Evolutionary conservation across 2,888 invertebrate genomes (phyloP).

Genomic region (Crematogaster levior): DNA sequence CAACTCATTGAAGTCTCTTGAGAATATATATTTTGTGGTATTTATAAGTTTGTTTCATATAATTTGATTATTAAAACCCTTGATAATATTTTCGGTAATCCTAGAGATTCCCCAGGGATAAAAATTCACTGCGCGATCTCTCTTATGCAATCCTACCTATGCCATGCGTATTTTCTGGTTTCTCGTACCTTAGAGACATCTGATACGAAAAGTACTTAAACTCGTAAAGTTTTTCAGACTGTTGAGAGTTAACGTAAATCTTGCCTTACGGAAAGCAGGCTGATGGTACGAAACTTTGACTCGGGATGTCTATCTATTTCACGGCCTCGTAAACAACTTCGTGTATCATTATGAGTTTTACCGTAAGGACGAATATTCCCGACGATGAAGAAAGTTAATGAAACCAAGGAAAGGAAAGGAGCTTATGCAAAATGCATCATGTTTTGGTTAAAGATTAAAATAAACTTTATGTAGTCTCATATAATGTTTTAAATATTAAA

Average conservation of each 20-base stretch:
- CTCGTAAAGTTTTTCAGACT: conserved; percentile 71
- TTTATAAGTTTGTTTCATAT: neutral
- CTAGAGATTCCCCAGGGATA: conserved; percentile 28
- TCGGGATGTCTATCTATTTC: conserved; percentile 61
- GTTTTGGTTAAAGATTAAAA: conserved; percentile 19
- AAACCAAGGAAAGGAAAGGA: conserved; percentile 16
- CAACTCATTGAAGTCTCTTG: neutral
- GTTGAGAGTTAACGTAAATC: conserved; percentile 68
- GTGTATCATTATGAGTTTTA: conserved; percentile 63
- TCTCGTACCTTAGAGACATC: conserved; percentile 68
- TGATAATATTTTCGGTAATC: conserved; percentile 47
- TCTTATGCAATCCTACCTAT: conserved; percentile 57
- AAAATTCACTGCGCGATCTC: conserved; percentile 35
- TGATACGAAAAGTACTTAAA: conserved; percentile 77
- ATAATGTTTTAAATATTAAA: neutral
- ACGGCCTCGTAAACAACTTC: conserved; percentile 64
- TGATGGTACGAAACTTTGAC: conserved; percentile 65
- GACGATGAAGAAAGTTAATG: conserved; percentile 55
- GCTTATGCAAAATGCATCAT: neutral
- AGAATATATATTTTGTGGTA: neutral
- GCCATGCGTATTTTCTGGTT: conserved; percentile 57
- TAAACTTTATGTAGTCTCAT: neutral
- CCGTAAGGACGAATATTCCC: conserved; percentile 36
- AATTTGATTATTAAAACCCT: conserved; percentile 19
- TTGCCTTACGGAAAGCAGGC: conserved; percentile 54